Conservation (phyloP, 37 sponge, comb jelly and placozoan species). For the Diacarnus erythraeanus region DNA sequence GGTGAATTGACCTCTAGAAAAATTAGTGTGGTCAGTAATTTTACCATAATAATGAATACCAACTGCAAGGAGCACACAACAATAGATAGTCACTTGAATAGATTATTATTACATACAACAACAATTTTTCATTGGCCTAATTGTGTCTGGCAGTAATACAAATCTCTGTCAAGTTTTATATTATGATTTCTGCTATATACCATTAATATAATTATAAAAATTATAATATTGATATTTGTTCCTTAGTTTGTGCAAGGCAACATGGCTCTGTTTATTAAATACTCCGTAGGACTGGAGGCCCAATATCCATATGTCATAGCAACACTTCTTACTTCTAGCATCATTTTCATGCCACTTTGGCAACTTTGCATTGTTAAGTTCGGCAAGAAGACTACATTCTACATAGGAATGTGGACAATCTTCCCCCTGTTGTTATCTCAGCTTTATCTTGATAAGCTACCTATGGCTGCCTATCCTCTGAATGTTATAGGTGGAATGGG, state of each 20-base stretch:
- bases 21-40: no score
- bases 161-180: no score
- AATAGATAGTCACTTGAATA: no score
- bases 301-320: constrained; percentile 80
- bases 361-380: constrained; percentile 56
- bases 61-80: no score
- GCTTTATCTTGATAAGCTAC: constrained; percentile 40
- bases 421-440: constrained; percentile 16
- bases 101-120: no score
- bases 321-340: constrained; percentile 37
- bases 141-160: no score
- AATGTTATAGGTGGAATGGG: constrained; percentile 66
- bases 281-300: constrained; percentile 49
- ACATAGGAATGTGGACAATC: constrained; percentile 55
- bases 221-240: no score
- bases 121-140: no score
- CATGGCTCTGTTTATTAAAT: constrained; percentile 67
- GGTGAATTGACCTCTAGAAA: no score
- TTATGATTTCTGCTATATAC: no score
- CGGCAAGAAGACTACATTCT: constrained; percentile 78
- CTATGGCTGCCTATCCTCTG: constrained; percentile 30
- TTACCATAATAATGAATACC: no score
- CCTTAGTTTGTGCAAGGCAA: constrained; percentile 76
- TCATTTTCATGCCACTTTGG: constrained; percentile 77
- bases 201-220: no score